phyloP scores from a whole-genome alignment of 2,888 invertebrate species.

The Thyatira batis region DNA sequence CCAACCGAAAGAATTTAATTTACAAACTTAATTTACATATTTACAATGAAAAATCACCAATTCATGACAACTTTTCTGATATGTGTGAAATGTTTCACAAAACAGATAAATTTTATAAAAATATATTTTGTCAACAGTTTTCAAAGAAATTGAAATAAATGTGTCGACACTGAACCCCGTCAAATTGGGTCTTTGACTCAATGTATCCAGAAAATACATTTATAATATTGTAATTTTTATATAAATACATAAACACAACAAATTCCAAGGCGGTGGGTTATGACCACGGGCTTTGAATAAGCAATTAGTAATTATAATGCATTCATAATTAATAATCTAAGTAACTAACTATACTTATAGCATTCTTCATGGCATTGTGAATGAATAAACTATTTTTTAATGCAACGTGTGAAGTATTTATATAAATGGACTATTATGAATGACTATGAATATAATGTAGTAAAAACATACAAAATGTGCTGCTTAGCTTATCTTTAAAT shows the following conservation, averaged over 20 bases:
- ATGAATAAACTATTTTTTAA: background rate
- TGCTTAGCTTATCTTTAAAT: no score
- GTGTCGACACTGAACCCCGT: background rate
- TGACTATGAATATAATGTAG: no score
- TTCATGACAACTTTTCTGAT: background rate
- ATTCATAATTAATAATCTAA: background rate
- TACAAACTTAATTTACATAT: background rate
- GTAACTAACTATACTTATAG: background rate
- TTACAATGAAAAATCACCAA: background rate
- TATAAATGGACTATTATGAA: no score
- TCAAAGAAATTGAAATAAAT: background rate
- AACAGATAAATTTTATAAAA: background rate
- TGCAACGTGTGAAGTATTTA: no score
- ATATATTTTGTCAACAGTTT: background rate
- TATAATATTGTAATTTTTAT: no score
- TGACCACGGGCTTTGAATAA: background rate
- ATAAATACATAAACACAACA: background rate
- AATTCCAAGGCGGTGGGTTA: background rate
- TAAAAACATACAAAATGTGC: no score
- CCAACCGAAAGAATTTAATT: slow-evolving; percentile 1
- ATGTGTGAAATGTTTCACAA: background rate
- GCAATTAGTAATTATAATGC: background rate
- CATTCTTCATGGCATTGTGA: background rate
- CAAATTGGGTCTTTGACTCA: background rate
- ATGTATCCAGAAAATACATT: background rate